Percentiles rank a stretch among this genome's conserved stretches.
Conservation (phyloP, 2,113 vertebrate genomes). For the Henicopernis longicauda region DNA sequence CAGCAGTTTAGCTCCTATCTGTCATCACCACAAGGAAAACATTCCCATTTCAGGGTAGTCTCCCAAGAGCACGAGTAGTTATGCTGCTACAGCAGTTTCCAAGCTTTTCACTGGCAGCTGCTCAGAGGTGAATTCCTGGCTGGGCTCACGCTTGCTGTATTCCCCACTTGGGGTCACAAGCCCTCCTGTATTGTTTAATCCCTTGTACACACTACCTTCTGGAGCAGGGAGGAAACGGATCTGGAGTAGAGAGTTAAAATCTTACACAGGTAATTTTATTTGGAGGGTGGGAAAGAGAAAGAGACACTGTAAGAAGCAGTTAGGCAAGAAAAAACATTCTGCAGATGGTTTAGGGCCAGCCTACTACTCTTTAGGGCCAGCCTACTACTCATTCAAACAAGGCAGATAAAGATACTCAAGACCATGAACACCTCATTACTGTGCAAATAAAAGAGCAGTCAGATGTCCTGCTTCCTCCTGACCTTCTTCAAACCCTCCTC, state of each 20-base stretch:
- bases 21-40: slow-evolving; percentile 20
- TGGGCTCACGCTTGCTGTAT: background rate
- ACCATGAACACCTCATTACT: background rate
- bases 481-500: background rate
- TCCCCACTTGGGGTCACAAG: background rate
- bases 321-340: background rate
- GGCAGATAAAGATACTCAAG: background rate
- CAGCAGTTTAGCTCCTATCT: slow-evolving; percentile 5
- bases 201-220: background rate
- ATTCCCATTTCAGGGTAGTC: background rate
- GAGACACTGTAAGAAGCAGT: background rate
- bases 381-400: background rate
- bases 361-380: background rate
- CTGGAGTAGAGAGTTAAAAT: background rate
- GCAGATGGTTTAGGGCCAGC: background rate
- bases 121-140: slow-evolving; percentile 5
- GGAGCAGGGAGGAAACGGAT: background rate
- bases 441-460: background rate
- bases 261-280: background rate
- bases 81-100: background rate
- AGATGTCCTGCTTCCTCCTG: background rate
- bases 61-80: background rate
- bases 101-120: background rate
- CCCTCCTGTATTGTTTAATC: background rate
- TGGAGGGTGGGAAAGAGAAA: background rate